phyloP scores from a whole-genome alignment of 1,140 invertebrate species.

The Pectinophora gossypiella region DNA sequence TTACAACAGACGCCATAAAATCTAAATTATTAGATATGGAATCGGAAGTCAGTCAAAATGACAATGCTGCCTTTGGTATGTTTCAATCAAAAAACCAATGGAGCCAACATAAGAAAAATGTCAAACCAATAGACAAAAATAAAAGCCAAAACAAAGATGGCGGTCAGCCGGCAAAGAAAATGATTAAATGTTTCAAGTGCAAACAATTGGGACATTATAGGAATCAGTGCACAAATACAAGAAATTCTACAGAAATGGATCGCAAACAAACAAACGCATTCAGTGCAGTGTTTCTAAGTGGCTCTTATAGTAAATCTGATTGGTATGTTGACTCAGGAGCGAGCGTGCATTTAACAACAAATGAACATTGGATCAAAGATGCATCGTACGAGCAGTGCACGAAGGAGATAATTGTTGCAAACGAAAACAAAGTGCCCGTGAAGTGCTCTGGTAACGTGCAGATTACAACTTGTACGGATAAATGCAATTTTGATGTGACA shows the following conservation, averaged over 20 bases:
- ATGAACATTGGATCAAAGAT: constrained; percentile 20
- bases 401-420: constrained; percentile 36
- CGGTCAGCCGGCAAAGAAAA: not conserved
- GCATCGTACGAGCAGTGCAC: constrained; percentile 9
- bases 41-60: not conserved
- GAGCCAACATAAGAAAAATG: not conserved
- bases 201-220: not conserved
- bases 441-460: constrained; percentile 28
- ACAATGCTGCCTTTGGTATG: too few relatives aligned
- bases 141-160: not conserved
- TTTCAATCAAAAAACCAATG: not conserved
- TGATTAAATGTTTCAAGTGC: not conserved
- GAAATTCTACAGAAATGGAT: not conserved
- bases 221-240: constrained; percentile 10
- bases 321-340: constrained; percentile 27
- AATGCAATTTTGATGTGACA: constrained; percentile 15
- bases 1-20: constrained; percentile 27
- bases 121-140: not conserved
- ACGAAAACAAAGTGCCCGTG: constrained; percentile 30
- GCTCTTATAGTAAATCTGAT: constrained; percentile 18
- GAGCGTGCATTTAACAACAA: constrained; percentile 21
- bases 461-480: constrained; percentile 14
- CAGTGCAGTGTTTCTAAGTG: constrained; percentile 17
- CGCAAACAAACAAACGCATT: constrained; percentile 18
- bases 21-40: constrained; percentile 22